Percentiles rank a stretch among this genome's conserved stretches.
These are phyloP conservation scores for Lasioglossum marginatum DNA, from an alignment of 2,888 invertebrate genomes.

Conservation along the genomic window DNA sequence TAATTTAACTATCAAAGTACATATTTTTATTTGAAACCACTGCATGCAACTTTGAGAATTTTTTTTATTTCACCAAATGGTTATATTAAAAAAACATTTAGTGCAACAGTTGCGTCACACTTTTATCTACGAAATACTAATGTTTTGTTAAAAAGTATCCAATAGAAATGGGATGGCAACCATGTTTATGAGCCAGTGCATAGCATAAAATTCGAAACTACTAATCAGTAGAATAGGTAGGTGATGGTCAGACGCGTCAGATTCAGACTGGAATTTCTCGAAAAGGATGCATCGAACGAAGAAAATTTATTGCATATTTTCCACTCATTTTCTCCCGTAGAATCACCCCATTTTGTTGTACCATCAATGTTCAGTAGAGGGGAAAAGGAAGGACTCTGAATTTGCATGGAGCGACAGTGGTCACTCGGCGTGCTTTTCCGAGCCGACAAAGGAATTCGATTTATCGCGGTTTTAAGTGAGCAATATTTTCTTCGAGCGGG, in stretches of 20 bases:
- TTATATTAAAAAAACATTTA: no score
- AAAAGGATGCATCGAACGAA: not conserved
- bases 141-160: no score
- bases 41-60: no score
- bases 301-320: not conserved
- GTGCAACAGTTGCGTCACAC: no score
- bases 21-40: no score
- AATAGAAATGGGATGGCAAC: no score
- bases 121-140: no score
- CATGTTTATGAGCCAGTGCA: no score
- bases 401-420: not conserved
- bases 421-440: not conserved
- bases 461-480: slow-evolving; percentile 38
- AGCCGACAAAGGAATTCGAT: slow-evolving; percentile 22
- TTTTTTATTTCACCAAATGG: no score
- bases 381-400: not conserved
- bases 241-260: not conserved
- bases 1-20: no score
- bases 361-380: no score
- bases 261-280: not conserved
- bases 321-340: not conserved
- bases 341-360: not conserved
- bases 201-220: no score
- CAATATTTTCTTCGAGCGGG: slow-evolving; percentile 30
- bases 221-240: not conserved